These are phyloP conservation scores for Euura saliciscinereae DNA, from an alignment of 1,140 invertebrate genomes.

Conservation along the genomic window DNA sequence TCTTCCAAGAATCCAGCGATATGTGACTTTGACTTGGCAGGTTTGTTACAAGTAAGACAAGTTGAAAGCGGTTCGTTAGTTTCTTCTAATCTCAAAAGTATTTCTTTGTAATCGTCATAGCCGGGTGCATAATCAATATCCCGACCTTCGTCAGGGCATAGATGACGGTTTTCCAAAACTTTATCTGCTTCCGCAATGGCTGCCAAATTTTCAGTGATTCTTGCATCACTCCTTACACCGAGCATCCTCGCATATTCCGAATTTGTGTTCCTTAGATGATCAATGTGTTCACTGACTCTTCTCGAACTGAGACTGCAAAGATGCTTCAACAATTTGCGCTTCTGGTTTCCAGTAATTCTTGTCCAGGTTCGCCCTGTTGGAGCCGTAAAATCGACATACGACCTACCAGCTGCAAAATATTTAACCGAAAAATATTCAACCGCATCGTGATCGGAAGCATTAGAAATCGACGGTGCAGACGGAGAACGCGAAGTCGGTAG, in stretches of 20 bases:
- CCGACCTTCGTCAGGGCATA: not conserved
- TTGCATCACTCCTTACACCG: slow-evolving; percentile 10
- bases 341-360: not conserved
- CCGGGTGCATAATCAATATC: not conserved
- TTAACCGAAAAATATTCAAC: not conserved
- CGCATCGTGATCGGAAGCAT: not conserved
- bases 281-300: not conserved
- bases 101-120: not conserved
- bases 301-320: not conserved
- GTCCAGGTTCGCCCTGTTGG: not conserved
- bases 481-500: too few relatives aligned
- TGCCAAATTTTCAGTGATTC: slow-evolving; percentile 26
- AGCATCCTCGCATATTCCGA: not conserved
- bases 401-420: not conserved
- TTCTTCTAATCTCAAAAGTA: slow-evolving; percentile 27
- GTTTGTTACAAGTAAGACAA: slow-evolving; percentile 39
- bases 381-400: not conserved
- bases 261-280: not conserved
- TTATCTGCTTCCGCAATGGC: slow-evolving; percentile 29
- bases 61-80: too few relatives aligned
- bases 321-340: not conserved
- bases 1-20: slow-evolving; percentile 44
- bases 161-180: slow-evolving; percentile 21
- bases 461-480: not conserved
- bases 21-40: slow-evolving; percentile 40